These are phyloP conservation scores for Lycocerus yunnanus DNA, from an alignment of 2,888 invertebrate species.

Conservation along the genomic window DNA sequence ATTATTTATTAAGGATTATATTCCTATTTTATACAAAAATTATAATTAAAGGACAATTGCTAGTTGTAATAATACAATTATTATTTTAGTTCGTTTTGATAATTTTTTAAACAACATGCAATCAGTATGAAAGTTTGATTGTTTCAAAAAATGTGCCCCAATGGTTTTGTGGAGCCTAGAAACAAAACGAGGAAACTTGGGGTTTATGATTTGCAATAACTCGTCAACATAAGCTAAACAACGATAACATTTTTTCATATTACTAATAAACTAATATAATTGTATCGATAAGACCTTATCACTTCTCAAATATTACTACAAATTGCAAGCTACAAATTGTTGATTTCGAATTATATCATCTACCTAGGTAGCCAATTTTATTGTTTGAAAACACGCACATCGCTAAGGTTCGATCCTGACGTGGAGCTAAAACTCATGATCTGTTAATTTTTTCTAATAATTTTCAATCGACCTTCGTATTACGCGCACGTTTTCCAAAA, in stretches of 20 bases:
- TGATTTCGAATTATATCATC: neutral
- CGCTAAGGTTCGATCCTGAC: too few relatives aligned
- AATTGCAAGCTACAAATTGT: neutral
- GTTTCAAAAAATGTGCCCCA: too few relatives aligned
- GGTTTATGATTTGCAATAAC: neutral
- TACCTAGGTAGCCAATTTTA: too few relatives aligned
- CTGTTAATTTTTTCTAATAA: neutral
- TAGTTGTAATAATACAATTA: neutral
- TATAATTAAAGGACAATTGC: neutral
- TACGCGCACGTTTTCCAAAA: neutral
- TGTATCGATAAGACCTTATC: neutral
- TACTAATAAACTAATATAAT: neutral
- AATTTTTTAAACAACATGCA: neutral
- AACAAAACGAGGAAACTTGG: too few relatives aligned
- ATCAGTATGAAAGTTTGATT: neutral
- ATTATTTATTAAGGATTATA: neutral
- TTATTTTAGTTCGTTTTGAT: neutral
- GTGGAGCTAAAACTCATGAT: too few relatives aligned
- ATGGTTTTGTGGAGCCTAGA: too few relatives aligned
- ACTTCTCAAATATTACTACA: neutral
- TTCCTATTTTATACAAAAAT: neutral
- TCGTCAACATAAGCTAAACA: neutral
- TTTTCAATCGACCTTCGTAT: neutral
- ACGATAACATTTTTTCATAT: neutral
- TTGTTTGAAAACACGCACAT: too few relatives aligned